Conservation (phyloP, 1,140 invertebrate genomes). For the Zelostemma sp. region DNA sequence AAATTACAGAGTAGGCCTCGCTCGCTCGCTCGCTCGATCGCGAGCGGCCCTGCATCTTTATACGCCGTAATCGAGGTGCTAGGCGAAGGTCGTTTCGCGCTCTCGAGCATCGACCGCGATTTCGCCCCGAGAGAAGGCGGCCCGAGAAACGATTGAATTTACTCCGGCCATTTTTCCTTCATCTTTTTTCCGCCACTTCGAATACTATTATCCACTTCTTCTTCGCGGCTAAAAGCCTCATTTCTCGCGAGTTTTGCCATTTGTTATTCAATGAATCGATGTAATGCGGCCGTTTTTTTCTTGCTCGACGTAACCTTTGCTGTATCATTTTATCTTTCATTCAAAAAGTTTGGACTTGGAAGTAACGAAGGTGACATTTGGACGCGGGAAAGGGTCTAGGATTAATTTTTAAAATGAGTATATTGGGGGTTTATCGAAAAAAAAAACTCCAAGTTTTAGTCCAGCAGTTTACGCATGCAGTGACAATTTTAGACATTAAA, state of each 20-base stretch:
- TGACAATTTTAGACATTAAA: too few relatives aligned
- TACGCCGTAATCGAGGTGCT: conserved; percentile 48
- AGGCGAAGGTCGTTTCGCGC: conserved; percentile 47
- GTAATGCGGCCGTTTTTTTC: background rate
- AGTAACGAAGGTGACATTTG: too few relatives aligned
- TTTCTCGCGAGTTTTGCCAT: conserved; percentile 12
- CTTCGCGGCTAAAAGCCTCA: conserved; percentile 2
- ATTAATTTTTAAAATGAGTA: background rate
- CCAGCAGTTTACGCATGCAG: too few relatives aligned
- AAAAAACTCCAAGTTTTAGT: too few relatives aligned
- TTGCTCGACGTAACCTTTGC: background rate
- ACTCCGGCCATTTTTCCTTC: conserved; percentile 32
- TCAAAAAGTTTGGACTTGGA: too few relatives aligned
- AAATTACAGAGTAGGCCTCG: conserved; percentile 53
- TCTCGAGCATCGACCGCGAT: conserved; percentile 37
- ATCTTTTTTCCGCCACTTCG: conserved; percentile 29
- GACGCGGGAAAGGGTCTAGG: background rate
- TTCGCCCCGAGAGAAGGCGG: conserved; percentile 29
- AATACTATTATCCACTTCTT: conserved; percentile 31
- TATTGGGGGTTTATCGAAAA: too few relatives aligned
- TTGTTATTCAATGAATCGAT: conserved; percentile 10
- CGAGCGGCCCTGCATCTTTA: conserved; percentile 36
- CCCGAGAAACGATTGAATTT: conserved; percentile 39
- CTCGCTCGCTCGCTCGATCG: conserved; percentile 46
- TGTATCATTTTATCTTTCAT: background rate